Conservation (phyloP, 2,113 vertebrate genomes). For the Dicaeum eximium region DNA sequence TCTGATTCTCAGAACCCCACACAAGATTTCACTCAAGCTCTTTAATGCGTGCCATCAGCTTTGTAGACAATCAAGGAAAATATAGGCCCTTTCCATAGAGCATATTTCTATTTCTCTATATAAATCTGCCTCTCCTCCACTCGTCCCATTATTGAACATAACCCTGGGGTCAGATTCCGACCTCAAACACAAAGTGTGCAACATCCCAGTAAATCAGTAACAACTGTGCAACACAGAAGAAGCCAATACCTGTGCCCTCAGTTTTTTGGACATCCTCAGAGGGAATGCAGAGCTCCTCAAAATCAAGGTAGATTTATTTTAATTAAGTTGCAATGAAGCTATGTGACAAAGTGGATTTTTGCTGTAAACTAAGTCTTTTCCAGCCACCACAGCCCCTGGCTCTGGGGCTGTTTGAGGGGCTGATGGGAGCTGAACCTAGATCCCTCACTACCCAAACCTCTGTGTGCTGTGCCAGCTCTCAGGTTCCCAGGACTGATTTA, state of each 20-base stretch:
- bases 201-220: slow-evolving; percentile 7
- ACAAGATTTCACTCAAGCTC: neutral
- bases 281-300: neutral
- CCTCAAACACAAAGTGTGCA: neutral
- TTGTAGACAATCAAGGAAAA: neutral
- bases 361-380: neutral
- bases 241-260: neutral
- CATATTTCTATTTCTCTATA: neutral
- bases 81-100: neutral
- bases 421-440: neutral
- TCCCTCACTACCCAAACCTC: neutral
- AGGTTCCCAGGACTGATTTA: neutral
- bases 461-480: neutral
- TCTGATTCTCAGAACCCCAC: neutral
- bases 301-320: neutral
- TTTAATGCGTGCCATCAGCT: neutral
- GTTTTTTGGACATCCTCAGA: neutral
- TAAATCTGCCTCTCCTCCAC: neutral
- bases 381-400: accelerated
- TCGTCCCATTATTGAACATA: neutral
- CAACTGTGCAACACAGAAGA: neutral
- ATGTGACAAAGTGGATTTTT: neutral
- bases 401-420: neutral
- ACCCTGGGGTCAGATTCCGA: neutral
- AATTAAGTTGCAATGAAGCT: neutral